Evolutionary conservation across 2,113 vertebrate genomes (phyloP), one percentile per base, ranked within the genome.

Genomic region (Panthera tigris): DNA sequence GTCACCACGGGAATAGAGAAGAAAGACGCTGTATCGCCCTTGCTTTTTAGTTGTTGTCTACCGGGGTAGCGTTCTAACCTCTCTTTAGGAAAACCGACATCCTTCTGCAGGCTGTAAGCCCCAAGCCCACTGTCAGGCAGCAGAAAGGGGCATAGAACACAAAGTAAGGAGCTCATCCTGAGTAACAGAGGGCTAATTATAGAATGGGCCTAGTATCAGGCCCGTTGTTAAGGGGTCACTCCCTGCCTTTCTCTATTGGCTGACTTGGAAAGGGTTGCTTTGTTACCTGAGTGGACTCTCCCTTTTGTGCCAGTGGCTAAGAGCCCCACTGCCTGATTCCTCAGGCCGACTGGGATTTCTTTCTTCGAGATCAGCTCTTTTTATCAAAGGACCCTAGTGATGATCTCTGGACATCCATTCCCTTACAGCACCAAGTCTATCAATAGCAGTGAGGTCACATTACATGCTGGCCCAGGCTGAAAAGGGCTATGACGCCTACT

Each of bases 331-430:
- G 89, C 85, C 73, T 10, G 91, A 94, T 92, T 90, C 88, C 50
- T 93, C 57, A 1, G 80, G 68, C 39, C 27, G 15, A 39, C 69
- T 91, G 80, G 50, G 87, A 92, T 82, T 94, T 95, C 87, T 85
- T 92, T 95, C 66, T 96, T 94, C 84, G 48, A 88, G 76, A 82
- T 90, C 80, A 81, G 71, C 36, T 23, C 18, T 96, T 82, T 95
- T 94, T 73, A 96, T 95, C 95, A 97, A 95, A 96, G 81, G 69
- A 61, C 81, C 69, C 48, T 39, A 92, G 1, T 45, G 57, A 69
- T 33, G 73, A 86, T 87, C 88, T 92, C 84, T 81, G 57, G 15
- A 81, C 69, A 78, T 48, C 73, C 86, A 50, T 91, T 95, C 78
- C 78, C 96, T 80, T 65, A 74, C 0, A 8, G 71, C 31, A 79